phyloP scores from a whole-genome alignment of 2,113 vertebrate genomes.

The Xiphorhynchus elegans region DNA sequence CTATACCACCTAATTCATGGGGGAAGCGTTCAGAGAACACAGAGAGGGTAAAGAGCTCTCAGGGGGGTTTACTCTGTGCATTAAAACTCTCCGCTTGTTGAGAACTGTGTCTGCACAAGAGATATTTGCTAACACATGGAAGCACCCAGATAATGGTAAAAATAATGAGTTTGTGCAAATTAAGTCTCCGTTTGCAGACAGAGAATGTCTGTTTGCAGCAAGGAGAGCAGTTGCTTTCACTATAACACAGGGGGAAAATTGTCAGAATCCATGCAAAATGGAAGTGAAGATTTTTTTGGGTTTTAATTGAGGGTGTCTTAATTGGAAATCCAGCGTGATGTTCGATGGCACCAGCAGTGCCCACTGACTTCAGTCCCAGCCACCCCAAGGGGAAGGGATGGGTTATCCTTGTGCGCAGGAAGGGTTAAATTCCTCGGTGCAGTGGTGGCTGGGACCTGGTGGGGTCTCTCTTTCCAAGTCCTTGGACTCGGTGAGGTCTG shows the following conservation, averaged over 20 bases:
- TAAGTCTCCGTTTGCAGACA: background rate
- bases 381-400: background rate
- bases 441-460: fast-evolving
- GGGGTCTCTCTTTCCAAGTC: background rate
- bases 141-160: background rate
- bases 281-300: background rate
- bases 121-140: background rate
- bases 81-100: background rate
- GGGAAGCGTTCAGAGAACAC: background rate
- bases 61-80: background rate
- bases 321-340: background rate
- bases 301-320: background rate
- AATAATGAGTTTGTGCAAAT: background rate
- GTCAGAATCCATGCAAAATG: background rate
- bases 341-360: background rate
- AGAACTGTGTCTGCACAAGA: background rate
- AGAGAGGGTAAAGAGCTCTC: fast-evolving
- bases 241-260: fast-evolving
- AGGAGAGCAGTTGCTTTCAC: background rate
- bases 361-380: background rate
- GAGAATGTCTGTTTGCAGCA: fast-evolving
- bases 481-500: background rate
- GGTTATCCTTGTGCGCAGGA: background rate
- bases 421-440: background rate
- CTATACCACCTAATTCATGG: background rate